Conservation (phyloP, 1,140 invertebrate species). For the Sarcophaga bullata region DNA sequence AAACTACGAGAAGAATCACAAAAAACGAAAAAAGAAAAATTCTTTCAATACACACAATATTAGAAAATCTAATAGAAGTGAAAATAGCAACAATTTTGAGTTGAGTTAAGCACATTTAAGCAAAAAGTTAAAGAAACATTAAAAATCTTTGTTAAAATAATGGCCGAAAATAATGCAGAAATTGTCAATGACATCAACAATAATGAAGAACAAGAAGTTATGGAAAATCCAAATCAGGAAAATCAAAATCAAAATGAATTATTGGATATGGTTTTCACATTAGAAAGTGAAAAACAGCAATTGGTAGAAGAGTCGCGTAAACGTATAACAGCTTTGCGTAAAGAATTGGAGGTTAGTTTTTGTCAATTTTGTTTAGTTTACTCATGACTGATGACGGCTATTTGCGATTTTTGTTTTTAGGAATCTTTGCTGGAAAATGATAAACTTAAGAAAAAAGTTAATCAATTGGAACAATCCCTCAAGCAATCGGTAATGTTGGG, state of each 20-base stretch:
- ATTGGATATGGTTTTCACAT: constrained; percentile 61
- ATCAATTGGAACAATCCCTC: constrained; percentile 59
- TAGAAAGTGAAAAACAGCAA: constrained; percentile 64
- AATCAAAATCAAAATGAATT: constrained; percentile 56
- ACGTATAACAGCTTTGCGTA: constrained; percentile 58
- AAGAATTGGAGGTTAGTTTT: constrained; percentile 64
- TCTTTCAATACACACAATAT: constrained; percentile 15
- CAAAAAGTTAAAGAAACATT: constrained; percentile 4
- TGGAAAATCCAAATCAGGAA: constrained; percentile 24
- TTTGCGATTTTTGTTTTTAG: constrained; percentile 44
- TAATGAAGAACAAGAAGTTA: constrained; percentile 51
- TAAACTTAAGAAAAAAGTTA: constrained; percentile 53
- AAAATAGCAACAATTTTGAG: background rate
- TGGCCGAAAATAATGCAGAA: constrained; percentile 51
- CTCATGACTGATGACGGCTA: too few relatives aligned
- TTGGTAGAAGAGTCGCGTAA: constrained; percentile 62
- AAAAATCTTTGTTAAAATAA: constrained; percentile 46
- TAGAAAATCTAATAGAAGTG: constrained; percentile 8
- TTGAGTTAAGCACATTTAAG: background rate
- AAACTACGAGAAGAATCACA: constrained; percentile 58
- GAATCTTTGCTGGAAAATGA: constrained; percentile 57
- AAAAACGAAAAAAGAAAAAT: constrained; percentile 36
- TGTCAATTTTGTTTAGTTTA: background rate
- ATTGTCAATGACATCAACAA: constrained; percentile 58
- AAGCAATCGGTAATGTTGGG: constrained; percentile 61